Evolutionary conservation across 30 jellyfish, hydroid and myxozoan genomes (phyloP).

Genomic region (Hydractinia symbiolongicarpus): DNA sequence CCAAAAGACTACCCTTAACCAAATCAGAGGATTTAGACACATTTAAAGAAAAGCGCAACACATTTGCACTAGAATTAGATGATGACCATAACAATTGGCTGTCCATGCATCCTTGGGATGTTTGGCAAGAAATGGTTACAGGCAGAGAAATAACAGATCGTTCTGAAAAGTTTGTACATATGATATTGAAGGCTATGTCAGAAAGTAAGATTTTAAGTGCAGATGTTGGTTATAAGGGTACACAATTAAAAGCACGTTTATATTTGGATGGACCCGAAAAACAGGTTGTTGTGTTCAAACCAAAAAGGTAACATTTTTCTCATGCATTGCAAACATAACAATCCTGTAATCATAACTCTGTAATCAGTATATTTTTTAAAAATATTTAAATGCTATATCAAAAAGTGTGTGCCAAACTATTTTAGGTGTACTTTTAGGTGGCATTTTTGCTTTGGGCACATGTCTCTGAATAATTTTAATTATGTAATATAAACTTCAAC

Average conservation of each 20-base stretch:
- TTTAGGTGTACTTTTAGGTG: too few species aligned
- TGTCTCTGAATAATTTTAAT: neutral
- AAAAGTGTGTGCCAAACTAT: too few species aligned
- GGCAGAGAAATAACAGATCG: slow-evolving; percentile 57
- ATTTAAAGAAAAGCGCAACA: neutral
- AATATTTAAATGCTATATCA: too few species aligned
- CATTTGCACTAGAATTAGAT: neutral
- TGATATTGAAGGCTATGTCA: slow-evolving; percentile 57
- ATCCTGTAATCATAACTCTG: too few species aligned
- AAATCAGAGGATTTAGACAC: neutral
- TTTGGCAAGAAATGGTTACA: slow-evolving; percentile 84
- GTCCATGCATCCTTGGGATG: slow-evolving; percentile 75
- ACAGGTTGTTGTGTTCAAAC: slow-evolving; percentile 79
- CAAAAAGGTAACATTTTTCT: slow-evolving; percentile 55
- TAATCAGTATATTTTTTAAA: too few species aligned
- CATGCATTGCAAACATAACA: too few species aligned
- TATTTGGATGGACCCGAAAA: slow-evolving; percentile 62
- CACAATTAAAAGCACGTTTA: slow-evolving; percentile 75
- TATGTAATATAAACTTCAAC: neutral
- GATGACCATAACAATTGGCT: slow-evolving; percentile 3
- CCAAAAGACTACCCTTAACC: neutral
- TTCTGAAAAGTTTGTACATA: slow-evolving; percentile 5
- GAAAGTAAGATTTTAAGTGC: slow-evolving; percentile 48
- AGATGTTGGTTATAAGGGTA: slow-evolving; percentile 61
- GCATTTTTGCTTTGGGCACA: neutral